phyloP scores from a whole-genome alignment of 2,113 vertebrate species.

The Arenaria interpres region DNA sequence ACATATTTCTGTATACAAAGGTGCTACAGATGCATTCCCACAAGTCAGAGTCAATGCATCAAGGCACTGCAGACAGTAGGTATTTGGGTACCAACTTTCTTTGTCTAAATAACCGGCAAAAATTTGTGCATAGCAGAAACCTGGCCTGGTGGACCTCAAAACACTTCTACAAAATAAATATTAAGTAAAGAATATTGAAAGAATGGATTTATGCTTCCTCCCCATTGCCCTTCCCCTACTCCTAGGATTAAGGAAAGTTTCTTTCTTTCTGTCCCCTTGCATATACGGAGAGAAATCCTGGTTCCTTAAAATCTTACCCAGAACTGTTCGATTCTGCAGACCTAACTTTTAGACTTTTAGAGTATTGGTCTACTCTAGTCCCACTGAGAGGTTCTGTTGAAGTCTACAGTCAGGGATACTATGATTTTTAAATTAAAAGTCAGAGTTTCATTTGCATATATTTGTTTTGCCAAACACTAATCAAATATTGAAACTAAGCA shows the following conservation, averaged over 20 bases:
- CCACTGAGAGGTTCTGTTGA: neutral
- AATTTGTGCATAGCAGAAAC: neutral
- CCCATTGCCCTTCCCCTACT: neutral
- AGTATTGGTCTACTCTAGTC: neutral
- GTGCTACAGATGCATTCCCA: neutral
- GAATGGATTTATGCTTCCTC: neutral
- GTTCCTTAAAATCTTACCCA: neutral
- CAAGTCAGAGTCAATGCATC: neutral
- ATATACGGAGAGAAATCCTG: neutral
- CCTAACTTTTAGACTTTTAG: neutral
- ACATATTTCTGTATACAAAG: neutral
- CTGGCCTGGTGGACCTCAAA: neutral
- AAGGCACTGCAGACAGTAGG: neutral
- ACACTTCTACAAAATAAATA: neutral
- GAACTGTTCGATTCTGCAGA: neutral
- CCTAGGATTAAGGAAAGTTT: neutral
- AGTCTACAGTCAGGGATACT: neutral
- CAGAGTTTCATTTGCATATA: neutral
- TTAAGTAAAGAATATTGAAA: neutral
- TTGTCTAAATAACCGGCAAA: neutral
- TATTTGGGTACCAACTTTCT: neutral
- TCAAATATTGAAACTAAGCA: neutral
- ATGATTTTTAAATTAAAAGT: neutral
- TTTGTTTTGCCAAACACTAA: neutral
- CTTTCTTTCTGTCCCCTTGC: neutral